Base-by-base conservation (phyloP, 2,888 invertebrate genomes). In the Cordilura impudica region DNA sequence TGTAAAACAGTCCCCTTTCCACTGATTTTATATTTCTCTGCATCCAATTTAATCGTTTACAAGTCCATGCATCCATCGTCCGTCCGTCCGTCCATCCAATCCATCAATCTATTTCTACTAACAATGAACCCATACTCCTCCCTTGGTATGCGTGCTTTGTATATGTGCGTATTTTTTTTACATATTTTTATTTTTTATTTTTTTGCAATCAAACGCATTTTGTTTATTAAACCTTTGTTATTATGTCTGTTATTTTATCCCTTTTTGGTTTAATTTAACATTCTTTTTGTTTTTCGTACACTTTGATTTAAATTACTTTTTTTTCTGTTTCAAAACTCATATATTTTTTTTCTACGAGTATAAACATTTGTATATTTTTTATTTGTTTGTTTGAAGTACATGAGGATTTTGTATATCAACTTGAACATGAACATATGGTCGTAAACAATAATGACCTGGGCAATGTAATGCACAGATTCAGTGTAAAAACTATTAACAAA, bases 121-220 rank as follows among this genome's bases (percentile, higher is more conserved):
- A 79, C 79, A 79, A 79, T 63, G 75, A 75, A 75, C 79, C 66
- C 75, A 75, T 56, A 79, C 75, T 71, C 71, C 47, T 49, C 61
- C 61, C 63, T 76, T 58, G 58, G 19, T 47, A 72, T 72, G 70
- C 58, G 47, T 63, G 66, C 56, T 14, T 53, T 74, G 70, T 70
- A 53, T 77, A 63, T 71, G 49, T 81, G 73, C 74, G 81, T 72
- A 35, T 71, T 60, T 66, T 61, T 61, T 81, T 53, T 58, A 45
- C 49, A 53, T 69, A n/a, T 65, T 61, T 77, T 65, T 47, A 54
- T 65, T 51, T 56, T 67, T 16, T 75, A 69, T 74, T 78, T 39
- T 67, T 49, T 78, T 71, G 69, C 23, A 75, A 79, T 79, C 61
- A 79, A 79, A 79, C 79, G 79, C 79, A 79, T 79, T 79, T 75